Base-by-base conservation (phyloP, 2,113 vertebrate genomes). In the Brienomyrus longianalis region DNA sequence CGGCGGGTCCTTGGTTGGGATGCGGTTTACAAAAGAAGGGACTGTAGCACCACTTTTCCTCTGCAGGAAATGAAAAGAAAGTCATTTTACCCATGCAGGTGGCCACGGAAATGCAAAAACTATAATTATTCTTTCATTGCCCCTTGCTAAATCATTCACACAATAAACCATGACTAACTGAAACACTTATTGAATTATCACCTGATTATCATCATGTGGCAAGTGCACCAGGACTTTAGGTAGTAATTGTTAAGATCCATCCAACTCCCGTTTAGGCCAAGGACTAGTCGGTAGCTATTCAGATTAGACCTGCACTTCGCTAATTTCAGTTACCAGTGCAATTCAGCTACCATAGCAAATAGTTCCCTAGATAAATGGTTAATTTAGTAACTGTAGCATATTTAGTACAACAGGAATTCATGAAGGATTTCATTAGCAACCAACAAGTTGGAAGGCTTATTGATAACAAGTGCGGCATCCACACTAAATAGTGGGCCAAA, bases 21-120 rank as follows among this genome's bases (percentile, higher is more conserved):
- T 99, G 0, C 96, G 97, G 91, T 99, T 99, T 94, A 99, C 96
- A 91, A 99, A 99, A 0, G 98, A 99, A 35, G 98, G 97, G 90
- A 99, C 92, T 0, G 98, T 95, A 0, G 98, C 97, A 52, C 97
- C 97, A 6, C 97, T 98, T 93, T 97, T 97, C 91, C 97, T 97
- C 98, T 99, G 93, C 92, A 90, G 92, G 35, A 70, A 50, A 92
- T 35, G 31, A 91, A 92, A 91, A 8, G 59, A 35, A 80, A 77
- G 10, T 70, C 51, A 59, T 52, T 48, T 74, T n/a, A 74, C 74
- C n/a, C 3, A 0, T 21, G 19, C 39, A 27, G 59, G 51, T n/a
- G 39, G 56, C 86, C 19, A 62, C 10, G 1, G 35, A 88, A 88
- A 62, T 6, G 35, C 8, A 39, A 88, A 66, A 62, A 19, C 17